These are phyloP conservation scores for Muscicapa striata DNA, from an alignment of 2,797 vertebrate species.

Conservation along the genomic window DNA sequence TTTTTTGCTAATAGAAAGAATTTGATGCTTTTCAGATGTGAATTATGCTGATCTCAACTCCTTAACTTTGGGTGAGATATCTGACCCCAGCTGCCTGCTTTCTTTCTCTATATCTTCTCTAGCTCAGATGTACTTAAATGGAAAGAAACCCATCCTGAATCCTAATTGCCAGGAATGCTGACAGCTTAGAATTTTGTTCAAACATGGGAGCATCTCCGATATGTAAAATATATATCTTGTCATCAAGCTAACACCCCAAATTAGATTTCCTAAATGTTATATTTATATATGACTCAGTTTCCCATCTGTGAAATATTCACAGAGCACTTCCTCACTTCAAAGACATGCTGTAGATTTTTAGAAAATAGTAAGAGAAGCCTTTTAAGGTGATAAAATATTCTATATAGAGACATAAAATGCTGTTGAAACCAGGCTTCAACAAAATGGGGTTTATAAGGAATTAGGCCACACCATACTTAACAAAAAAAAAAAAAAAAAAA, in stretches of 20 bases:
- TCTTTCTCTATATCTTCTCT: not conserved
- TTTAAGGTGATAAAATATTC: conserved; percentile 45
- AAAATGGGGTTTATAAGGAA: not conserved
- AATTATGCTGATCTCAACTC: not conserved
- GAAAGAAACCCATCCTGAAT: not conserved
- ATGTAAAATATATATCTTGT: not conserved
- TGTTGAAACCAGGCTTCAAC: not conserved
- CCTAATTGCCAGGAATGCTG: not conserved
- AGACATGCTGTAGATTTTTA: conserved; percentile 20
- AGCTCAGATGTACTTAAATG: not conserved
- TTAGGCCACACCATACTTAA: not conserved
- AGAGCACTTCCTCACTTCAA: conserved; percentile 32
- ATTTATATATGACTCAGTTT: conserved; percentile 63
- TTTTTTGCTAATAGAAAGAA: rapidly evolving
- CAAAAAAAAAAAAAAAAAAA: rapidly evolving
- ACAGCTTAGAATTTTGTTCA: not conserved
- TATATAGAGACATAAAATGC: not conserved
- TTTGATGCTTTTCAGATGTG: rapidly evolving
- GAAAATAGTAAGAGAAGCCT: conserved; percentile 32
- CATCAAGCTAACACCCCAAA: conserved; percentile 21
- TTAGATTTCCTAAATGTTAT: conserved; percentile 55
- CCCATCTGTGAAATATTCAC: conserved; percentile 49
- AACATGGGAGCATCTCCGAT: not conserved
- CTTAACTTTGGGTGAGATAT: not conserved
- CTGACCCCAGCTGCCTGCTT: not conserved